Base-by-base conservation (phyloP, 2,888 invertebrate genomes). In the Coelopa pilipes region DNA sequence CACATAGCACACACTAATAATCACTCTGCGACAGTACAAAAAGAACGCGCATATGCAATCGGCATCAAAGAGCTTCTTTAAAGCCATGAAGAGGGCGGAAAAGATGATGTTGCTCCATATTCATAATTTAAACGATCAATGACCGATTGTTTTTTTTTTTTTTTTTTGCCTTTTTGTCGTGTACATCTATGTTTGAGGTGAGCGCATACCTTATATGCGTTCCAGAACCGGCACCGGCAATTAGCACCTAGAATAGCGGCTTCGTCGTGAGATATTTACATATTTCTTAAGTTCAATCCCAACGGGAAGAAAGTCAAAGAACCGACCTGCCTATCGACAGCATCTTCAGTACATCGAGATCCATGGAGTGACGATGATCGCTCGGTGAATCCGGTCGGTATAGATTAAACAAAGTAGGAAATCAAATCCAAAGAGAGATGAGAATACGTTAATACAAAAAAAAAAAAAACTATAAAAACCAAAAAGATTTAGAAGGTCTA, bases 221-320 rank as follows among this genome's bases (percentile, higher is more conserved):
- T 34, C 71, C 13, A 59, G 65, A 76, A 59, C 73, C 71, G 60
- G 63, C 24, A 70, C 47, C n/a, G 24, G 34, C 50, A 76, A 76
- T 76, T 76, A 76, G 74, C 76, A 76, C 75, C 76, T 76, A 70
- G 34, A 34, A 7, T n/a, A 34, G n/a, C 21, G 15, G 24, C 67
- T 69, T 69, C 57, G 34, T 34, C 34, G 24, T 69, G 67, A 62
- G n/a, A 7, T 63, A 63, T 71, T 71, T 53, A 55, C 71, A 59
- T 70, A 47, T 70, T 21, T 17, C 7, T 60, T 60, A 19, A 70
- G 21, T 60, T 50, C 62, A 9, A 19, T 53, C 53, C 50, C 50
- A 66, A 34, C 24, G 34, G n/a, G 2, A n/a, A 62, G 24, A 45
- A 62, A 62, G 10, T 34, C 15, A 12, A 66, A 66, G 49, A 66